These are phyloP conservation scores for Chaetops frenatus DNA, from an alignment of 2,113 vertebrate genomes.

Conservation along the genomic window DNA sequence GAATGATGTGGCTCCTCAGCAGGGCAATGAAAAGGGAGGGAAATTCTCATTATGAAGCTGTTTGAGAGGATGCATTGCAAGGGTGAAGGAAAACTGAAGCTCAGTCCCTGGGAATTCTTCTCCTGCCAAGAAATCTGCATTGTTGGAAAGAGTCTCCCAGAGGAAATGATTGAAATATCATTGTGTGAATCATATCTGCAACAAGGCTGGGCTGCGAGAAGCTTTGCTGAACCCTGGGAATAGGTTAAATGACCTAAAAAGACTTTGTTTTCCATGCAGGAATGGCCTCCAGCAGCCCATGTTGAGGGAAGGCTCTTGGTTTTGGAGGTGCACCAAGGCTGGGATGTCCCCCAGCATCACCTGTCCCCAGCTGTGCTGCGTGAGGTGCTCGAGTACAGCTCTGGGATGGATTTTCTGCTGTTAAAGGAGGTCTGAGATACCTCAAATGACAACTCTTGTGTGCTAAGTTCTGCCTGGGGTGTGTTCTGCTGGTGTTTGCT, in stretches of 20 bases:
- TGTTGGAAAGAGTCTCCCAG: conserved; percentile 44
- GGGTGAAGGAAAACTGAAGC: background rate
- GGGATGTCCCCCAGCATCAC: background rate
- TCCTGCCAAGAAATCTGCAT: conserved; percentile 14
- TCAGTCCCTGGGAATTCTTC: conserved; percentile 35
- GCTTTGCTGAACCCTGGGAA: conserved; percentile 7
- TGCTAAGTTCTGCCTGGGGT: background rate
- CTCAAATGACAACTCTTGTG: rapidly evolving
- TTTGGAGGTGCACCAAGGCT: background rate
- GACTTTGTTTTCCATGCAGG: background rate
- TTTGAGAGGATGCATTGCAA: background rate
- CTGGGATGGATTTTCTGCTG: background rate
- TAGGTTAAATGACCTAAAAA: background rate
- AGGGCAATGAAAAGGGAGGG: background rate
- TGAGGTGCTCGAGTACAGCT: rapidly evolving
- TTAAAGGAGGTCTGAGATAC: background rate
- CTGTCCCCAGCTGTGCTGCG: background rate
- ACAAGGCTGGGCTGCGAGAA: background rate
- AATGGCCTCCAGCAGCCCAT: background rate
- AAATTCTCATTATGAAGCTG: background rate
- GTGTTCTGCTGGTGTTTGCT: background rate
- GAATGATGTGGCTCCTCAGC: background rate
- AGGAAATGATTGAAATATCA: conserved; percentile 57
- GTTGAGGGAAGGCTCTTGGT: background rate
- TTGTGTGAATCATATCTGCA: conserved; percentile 30